A percentile compares a stretch with the other conserved stretches of the same genome.
Conservation (phyloP, 2,113 vertebrate genomes). For the Notarius quadriscutis region DNA sequence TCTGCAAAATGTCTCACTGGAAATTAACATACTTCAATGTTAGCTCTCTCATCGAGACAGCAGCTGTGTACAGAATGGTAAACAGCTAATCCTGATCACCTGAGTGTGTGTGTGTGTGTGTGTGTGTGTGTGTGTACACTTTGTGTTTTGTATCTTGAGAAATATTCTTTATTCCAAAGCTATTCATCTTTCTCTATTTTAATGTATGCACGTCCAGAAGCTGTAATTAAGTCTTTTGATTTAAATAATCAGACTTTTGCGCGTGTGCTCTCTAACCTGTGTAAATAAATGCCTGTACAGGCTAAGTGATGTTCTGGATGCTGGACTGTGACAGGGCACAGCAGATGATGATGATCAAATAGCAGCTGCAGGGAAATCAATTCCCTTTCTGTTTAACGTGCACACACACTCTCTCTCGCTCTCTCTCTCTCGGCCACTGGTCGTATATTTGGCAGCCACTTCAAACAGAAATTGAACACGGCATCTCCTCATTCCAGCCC, state of each 20-base stretch:
- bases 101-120: slow-evolving; percentile 31
- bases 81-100: slow-evolving; percentile 6
- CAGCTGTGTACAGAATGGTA: slow-evolving; percentile 17
- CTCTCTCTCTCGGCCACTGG: not conserved
- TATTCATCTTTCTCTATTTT: not conserved
- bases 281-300: slow-evolving; percentile 6
- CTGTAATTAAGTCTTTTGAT: not conserved
- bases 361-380: slow-evolving; percentile 33
- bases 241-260: not conserved
- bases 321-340: slow-evolving; percentile 21
- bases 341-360: slow-evolving; percentile 26
- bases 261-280: not conserved
- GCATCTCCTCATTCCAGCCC: not conserved
- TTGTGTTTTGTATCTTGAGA: not conserved
- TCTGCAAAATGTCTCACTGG: not conserved
- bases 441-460: slow-evolving; percentile 1
- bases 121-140: not conserved
- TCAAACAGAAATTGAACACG: not conserved
- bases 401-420: slow-evolving; percentile 10
- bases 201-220: not conserved
- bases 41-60: not conserved
- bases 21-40: not conserved
- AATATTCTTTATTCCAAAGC: not conserved
- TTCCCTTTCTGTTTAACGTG: not conserved
- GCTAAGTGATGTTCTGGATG: slow-evolving; percentile 11